A percentile compares a stretch with the other conserved stretches of the same genome.
Evolutionary conservation across 2,888 invertebrate genomes (phyloP).

Genomic region (Aphodius granarius): DNA sequence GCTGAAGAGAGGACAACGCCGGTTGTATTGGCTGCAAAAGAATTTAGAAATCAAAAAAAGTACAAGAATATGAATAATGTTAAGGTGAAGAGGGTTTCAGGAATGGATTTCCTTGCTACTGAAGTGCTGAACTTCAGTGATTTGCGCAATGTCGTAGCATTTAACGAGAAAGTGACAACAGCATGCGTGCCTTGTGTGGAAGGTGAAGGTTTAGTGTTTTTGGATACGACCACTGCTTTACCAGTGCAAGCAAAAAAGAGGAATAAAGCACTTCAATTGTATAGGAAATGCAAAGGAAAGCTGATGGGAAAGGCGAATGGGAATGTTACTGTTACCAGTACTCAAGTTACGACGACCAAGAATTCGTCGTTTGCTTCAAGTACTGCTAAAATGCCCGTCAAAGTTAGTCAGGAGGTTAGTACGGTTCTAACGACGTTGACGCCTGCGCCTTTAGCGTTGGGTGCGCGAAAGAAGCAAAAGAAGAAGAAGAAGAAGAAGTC

Average conservation of each 20-base stretch:
- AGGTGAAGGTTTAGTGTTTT: neutral
- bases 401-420: neutral
- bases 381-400: neutral
- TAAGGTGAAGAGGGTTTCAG: neutral
- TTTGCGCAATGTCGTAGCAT: neutral
- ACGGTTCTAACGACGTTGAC: neutral
- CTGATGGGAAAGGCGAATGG: neutral
- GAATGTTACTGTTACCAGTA: neutral
- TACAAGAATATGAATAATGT: neutral
- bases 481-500: neutral
- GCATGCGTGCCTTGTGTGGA: neutral
- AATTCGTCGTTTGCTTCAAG: too few relatives aligned
- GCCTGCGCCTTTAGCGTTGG: neutral
- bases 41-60: neutral
- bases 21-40: neutral
- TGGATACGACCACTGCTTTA: neutral
- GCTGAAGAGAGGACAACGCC: neutral
- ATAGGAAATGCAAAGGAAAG: neutral
- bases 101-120: neutral
- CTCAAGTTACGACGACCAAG: neutral
- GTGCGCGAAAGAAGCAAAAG: neutral
- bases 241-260: neutral
- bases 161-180: neutral
- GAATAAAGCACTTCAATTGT: neutral
- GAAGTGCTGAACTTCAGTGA: neutral